phyloP scores from a whole-genome alignment of 2,113 vertebrate species.

The Ceuthmochares aereus region DNA sequence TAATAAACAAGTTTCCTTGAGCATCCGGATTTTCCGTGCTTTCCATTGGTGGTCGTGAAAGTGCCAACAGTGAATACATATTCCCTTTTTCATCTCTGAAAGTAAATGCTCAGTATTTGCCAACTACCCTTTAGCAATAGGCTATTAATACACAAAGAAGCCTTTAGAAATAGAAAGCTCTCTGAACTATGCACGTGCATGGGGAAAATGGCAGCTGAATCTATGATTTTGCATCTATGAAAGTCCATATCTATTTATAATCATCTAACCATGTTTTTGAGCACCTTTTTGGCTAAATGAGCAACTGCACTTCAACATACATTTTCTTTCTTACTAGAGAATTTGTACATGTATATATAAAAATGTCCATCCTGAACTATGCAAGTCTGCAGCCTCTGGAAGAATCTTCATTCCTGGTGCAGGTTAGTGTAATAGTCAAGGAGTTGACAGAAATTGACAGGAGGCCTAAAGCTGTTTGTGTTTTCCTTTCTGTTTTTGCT shows the following conservation, averaged over 20 bases:
- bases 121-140: background rate
- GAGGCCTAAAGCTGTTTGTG: background rate
- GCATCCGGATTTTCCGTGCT: slow-evolving; percentile 82
- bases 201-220: background rate
- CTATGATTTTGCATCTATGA: background rate
- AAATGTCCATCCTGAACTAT: background rate
- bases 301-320: background rate
- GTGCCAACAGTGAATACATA: background rate
- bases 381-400: background rate
- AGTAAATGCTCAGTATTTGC: background rate
- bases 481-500: background rate
- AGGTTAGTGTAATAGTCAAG: accelerated
- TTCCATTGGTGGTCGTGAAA: slow-evolving; percentile 84
- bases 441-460: background rate
- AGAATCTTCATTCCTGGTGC: background rate
- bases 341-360: background rate
- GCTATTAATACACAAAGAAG: background rate
- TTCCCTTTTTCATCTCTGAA: background rate
- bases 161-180: background rate
- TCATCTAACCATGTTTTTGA: background rate
- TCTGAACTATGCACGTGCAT: background rate
- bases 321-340: background rate
- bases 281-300: background rate
- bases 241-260: background rate
- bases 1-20: slow-evolving; percentile 77